Conservation (phyloP, 2,113 vertebrate genomes). For the Dinomys branickii region DNA sequence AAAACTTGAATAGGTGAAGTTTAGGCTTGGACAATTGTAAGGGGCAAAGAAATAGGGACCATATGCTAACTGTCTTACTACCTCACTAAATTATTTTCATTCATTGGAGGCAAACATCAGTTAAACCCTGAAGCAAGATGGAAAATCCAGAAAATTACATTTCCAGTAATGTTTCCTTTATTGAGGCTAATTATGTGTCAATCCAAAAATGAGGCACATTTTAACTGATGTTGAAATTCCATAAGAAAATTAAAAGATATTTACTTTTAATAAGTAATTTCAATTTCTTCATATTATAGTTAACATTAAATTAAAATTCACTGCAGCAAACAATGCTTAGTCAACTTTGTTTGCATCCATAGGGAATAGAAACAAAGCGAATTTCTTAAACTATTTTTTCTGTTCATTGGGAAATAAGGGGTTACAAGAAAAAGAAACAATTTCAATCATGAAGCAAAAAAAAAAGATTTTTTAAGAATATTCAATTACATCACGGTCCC, state of each 20-base stretch:
- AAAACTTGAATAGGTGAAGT: not conserved
- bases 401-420: not conserved
- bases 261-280: slow-evolving; percentile 65
- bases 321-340: slow-evolving; percentile 46
- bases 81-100: not conserved
- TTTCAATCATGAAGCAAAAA: not conserved
- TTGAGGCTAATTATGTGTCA: slow-evolving; percentile 39
- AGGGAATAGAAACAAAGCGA: not conserved
- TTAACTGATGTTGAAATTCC: slow-evolving; percentile 65
- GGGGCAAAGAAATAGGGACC: not conserved
- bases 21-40: not conserved
- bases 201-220: slow-evolving; percentile 35
- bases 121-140: slow-evolving; percentile 10
- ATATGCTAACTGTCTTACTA: not conserved
- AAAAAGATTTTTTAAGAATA: not conserved
- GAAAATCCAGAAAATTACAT: slow-evolving; percentile 32
- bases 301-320: slow-evolving; percentile 44
- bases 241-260: slow-evolving; percentile 57
- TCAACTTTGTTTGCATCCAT: slow-evolving; percentile 6
- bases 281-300: slow-evolving; percentile 52
- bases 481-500: not conserved
- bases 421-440: slow-evolving; percentile 3
- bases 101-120: slow-evolving; percentile 6
- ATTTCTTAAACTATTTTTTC: not conserved
- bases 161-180: slow-evolving; percentile 1